Base-by-base conservation (phyloP, 2,113 vertebrate species). In the Salminus brasiliensis region DNA sequence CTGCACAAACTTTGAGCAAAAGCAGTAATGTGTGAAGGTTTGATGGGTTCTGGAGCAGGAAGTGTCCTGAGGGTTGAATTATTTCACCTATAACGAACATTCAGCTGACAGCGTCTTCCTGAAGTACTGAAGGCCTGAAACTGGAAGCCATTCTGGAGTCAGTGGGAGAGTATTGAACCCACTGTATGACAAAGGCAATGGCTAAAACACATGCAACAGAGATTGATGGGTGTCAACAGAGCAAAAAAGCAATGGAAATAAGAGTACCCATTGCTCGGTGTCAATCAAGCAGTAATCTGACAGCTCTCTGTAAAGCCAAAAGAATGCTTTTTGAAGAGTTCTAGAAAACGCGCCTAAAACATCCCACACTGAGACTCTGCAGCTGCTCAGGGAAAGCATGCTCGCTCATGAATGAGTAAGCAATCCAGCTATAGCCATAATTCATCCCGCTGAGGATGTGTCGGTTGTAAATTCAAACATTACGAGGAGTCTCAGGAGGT, bases 1-100 rank as follows among this genome's bases (percentile, higher is more conserved):
- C n/a, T 21, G 57, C 34, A 77, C 27, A 41, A 27, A 74, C 6
- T 55, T 47, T 49, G 32, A 43, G 74, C 29, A 45, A 74, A 16
- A 79, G 70, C 81, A 69, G 2, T 2, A 68, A 81, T 30, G 74
- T 45, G 43, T 41, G 53, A 69, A 59, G n/a, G 53, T 32, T 8
- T 12, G 25, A 18, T 75, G 49, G 49, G 72, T 72, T 79, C 84
- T 85, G 86, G 85, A 1, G n/a, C 45, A 32, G 27, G 5, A 49
- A 29, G 29, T 27, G 12, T 32, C n/a, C 67, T 9, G 39, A 15
- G 36, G 23, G 67, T 53, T 23, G 21, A n/a, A n/a, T 2, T 23
- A 21, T 53, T 53, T 23, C 2, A 23, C 49, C 49, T 21, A 53
- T 53, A n/a, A 53, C 10, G 5, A 34, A 23, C 52, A 55, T 11